Evolutionary conservation across 1,140 invertebrate genomes (phyloP).

Genomic region (Ganaspis sp.): DNA sequence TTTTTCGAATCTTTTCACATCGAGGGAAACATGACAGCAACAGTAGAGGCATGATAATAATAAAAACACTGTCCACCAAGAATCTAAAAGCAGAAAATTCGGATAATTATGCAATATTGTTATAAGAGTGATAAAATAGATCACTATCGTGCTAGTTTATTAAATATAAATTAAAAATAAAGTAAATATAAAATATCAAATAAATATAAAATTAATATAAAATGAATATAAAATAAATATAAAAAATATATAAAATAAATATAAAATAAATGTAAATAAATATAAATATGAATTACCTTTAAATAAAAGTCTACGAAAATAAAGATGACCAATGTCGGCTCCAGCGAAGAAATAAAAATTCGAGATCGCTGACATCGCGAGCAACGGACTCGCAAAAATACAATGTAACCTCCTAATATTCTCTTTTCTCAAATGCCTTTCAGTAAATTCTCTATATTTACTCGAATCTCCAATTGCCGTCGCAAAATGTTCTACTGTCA

Average conservation of each 20-base stretch:
- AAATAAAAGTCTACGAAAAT: constrained; percentile 76
- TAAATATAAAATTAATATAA: too few relatives aligned
- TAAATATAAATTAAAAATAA: too few relatives aligned
- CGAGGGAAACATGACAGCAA: constrained; percentile 76
- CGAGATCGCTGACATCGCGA: constrained; percentile 86
- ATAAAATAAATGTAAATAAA: too few relatives aligned
- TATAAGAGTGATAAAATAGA: too few relatives aligned
- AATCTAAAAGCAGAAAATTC: constrained; percentile 67
- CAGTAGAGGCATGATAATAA: constrained; percentile 75
- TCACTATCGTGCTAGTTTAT: too few relatives aligned
- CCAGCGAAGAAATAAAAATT: constrained; percentile 92
- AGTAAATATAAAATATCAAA: too few relatives aligned
- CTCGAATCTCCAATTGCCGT: constrained; percentile 72
- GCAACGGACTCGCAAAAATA: constrained; percentile 81
- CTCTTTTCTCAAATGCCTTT: constrained; percentile 66
- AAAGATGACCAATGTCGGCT: constrained; percentile 82
- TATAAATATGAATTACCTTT: constrained; percentile 66
- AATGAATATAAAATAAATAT: too few relatives aligned
- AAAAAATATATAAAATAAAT: too few relatives aligned
- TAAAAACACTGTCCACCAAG: constrained; percentile 55
- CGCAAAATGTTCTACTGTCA: constrained; percentile 83
- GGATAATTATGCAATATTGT: constrained; percentile 4
- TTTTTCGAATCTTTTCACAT: constrained; percentile 65
- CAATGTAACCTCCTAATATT: constrained; percentile 80
- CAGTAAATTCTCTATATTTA: constrained; percentile 70